Percentiles rank a stretch among this genome's conserved stretches.
Conservation (phyloP, 2,797 vertebrate genomes). For the Scleropages formosus region DNA sequence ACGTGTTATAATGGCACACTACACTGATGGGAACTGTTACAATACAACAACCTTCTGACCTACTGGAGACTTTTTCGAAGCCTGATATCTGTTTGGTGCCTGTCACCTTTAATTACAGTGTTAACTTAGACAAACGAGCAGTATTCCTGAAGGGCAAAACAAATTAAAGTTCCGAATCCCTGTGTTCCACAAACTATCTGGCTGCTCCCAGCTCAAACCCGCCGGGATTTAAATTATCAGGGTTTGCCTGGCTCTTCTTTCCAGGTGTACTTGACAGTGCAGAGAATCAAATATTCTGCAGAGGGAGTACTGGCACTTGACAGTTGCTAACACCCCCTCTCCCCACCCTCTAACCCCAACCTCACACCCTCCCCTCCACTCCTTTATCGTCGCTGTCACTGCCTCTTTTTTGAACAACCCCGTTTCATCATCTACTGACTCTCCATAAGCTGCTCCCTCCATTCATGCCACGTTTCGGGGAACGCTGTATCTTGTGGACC, state of each 20-base stretch:
- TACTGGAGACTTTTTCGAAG: neutral
- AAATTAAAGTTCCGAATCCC: neutral
- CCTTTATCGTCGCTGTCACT: neutral
- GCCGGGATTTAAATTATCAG: neutral
- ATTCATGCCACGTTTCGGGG: slow-evolving; percentile 63
- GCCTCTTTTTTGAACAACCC: slow-evolving; percentile 26
- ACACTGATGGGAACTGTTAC: neutral
- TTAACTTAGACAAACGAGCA: neutral
- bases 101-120: neutral
- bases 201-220: neutral
- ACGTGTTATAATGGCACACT: too few relatives aligned
- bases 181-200: neutral
- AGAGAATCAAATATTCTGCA: slow-evolving; percentile 34
- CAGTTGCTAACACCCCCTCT: neutral
- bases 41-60: neutral
- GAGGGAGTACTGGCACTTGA: slow-evolving; percentile 21
- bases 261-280: slow-evolving; percentile 11
- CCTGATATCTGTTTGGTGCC: neutral
- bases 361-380: neutral
- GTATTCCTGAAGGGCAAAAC: neutral
- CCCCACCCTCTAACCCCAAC: neutral
- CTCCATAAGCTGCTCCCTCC: slow-evolving; percentile 32
- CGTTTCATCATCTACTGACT: slow-evolving; percentile 12
- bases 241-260: slow-evolving; percentile 1
- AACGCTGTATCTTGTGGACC: slow-evolving; percentile 50